phyloP scores from a whole-genome alignment of 1,140 invertebrate species.

The Leptoteleia sp. region DNA sequence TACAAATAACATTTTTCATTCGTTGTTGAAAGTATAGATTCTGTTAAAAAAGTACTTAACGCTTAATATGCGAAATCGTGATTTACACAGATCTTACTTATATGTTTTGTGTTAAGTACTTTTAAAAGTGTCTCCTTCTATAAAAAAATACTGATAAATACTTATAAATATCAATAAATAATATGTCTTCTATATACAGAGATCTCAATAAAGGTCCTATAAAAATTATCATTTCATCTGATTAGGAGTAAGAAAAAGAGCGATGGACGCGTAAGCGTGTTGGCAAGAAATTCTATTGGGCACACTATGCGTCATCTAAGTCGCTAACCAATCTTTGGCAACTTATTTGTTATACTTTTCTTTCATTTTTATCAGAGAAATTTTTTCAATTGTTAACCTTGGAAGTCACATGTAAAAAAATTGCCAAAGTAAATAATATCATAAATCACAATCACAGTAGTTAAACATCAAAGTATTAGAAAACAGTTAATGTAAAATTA shows the following conservation, averaged over 20 bases:
- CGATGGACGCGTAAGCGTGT: constrained; percentile 22
- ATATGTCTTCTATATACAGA: constrained; percentile 46
- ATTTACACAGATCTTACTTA: background rate
- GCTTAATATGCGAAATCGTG: constrained; percentile 1
- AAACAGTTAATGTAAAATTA: no score
- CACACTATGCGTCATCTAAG: constrained; percentile 4
- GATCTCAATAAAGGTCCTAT: constrained; percentile 67
- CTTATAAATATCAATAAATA: constrained; percentile 50
- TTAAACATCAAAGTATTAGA: no score
- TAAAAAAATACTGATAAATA: constrained; percentile 40
- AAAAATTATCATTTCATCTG: constrained; percentile 68
- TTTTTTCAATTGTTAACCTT: background rate
- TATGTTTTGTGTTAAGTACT: no score
- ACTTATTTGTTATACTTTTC: constrained; percentile 56
- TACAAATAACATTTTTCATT: constrained; percentile 22
- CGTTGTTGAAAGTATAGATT: constrained; percentile 6
- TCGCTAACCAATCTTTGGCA: constrained; percentile 68
- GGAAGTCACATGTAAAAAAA: no score
- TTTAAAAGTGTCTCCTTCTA: no score
- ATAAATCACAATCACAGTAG: no score
- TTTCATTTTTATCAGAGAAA: background rate
- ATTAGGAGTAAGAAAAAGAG: constrained; percentile 66
- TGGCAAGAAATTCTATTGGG: constrained; percentile 58
- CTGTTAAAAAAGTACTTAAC: constrained; percentile 13
- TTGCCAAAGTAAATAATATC: no score